Evolutionary conservation across 2,888 invertebrate genomes (phyloP).

Genomic region (Eupelmus urozonus): DNA sequence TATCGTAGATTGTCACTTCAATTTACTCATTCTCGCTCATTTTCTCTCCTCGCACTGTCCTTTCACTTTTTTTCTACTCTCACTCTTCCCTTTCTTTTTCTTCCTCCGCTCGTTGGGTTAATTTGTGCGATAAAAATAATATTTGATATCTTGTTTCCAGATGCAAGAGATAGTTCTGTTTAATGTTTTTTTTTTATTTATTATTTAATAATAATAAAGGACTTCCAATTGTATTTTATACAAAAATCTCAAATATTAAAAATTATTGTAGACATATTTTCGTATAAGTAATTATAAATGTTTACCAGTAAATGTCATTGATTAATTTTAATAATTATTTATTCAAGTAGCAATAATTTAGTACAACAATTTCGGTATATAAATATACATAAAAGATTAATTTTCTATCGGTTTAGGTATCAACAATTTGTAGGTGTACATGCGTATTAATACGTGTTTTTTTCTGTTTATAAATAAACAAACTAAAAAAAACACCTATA

Average conservation of each 20-base stretch:
- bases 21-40: slow-evolving; percentile 53
- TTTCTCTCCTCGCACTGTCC: slow-evolving; percentile 35
- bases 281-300: background rate
- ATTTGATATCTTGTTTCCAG: too few species aligned
- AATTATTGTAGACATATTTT: background rate
- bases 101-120: background rate
- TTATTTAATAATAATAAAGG: background rate
- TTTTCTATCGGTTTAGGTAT: slow-evolving; percentile 67
- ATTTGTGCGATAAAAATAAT: too few species aligned
- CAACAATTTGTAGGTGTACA: slow-evolving; percentile 62
- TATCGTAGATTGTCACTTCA: slow-evolving; percentile 24
- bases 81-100: slow-evolving; percentile 9
- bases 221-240: background rate
- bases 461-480: slow-evolving; percentile 19
- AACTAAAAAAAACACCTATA: slow-evolving; percentile 20
- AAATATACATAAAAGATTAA: slow-evolving; percentile 75
- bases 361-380: slow-evolving; percentile 76
- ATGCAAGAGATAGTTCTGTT: too few species aligned
- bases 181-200: too few species aligned
- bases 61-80: slow-evolving; percentile 46
- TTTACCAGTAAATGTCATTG: too few species aligned
- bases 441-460: slow-evolving; percentile 48
- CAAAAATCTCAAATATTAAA: background rate
- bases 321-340: slow-evolving; percentile 62
- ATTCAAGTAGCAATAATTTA: slow-evolving; percentile 73